Percentiles rank a stretch among this genome's conserved stretches.
phyloP scores from a whole-genome alignment of 2,797 vertebrate species.

The Melanitta fusca region DNA sequence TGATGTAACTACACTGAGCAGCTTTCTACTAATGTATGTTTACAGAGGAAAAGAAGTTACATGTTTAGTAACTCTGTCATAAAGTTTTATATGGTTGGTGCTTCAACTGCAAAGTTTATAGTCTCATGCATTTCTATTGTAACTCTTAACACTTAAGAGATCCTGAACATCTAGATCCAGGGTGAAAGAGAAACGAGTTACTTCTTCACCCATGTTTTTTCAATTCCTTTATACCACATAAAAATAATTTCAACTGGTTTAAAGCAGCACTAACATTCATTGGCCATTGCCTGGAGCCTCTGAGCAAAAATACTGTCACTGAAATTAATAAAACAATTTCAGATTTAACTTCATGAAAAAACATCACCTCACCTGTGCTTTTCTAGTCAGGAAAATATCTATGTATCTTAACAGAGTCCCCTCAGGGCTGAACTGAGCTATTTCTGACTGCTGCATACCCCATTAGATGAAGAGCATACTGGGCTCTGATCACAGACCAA shows the following conservation, averaged over 20 bases:
- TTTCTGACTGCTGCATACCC: neutral
- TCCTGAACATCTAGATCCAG: neutral
- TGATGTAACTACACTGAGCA: neutral
- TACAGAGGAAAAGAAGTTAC: neutral
- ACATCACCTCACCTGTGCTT: neutral
- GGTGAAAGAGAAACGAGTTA: neutral
- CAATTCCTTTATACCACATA: neutral
- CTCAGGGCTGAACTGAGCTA: neutral
- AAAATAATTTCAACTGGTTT: neutral
- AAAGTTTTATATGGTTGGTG: neutral
- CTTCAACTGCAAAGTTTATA: neutral
- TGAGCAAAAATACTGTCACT: neutral
- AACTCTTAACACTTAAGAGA: neutral
- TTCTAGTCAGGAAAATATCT: neutral
- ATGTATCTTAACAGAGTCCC: neutral
- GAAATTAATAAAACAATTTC: neutral
- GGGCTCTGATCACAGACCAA: neutral
- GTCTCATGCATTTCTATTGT: neutral
- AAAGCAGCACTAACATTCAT: neutral
- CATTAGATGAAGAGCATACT: neutral
- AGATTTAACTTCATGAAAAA: neutral
- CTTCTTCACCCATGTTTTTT: neutral
- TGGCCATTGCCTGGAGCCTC: neutral
- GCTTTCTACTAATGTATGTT: fast-evolving
- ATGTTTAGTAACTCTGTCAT: neutral